These are phyloP conservation scores for Drosophila virilis DNA, from an alignment of 1,140 invertebrate species.

Conservation along the genomic window DNA sequence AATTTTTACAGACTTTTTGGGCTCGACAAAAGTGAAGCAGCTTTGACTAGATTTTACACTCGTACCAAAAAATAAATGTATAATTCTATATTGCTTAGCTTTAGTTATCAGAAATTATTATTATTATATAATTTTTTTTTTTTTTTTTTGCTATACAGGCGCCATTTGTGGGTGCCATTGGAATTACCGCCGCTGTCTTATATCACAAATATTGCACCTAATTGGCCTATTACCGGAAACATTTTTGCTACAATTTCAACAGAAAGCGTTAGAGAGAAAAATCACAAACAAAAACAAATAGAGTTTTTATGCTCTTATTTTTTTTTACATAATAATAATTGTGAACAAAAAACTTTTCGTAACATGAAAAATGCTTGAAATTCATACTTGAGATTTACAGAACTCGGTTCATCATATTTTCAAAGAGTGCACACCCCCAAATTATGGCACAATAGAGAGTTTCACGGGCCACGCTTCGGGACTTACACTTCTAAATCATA, in stretches of 20 bases:
- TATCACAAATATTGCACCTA: conserved; percentile 84
- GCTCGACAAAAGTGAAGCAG: conserved; percentile 28
- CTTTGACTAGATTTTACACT: conserved; percentile 79
- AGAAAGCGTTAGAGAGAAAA: conserved; percentile 27
- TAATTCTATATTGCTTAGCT: conserved; percentile 39
- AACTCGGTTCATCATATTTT: conserved; percentile 1
- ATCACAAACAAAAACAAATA: conserved; percentile 13
- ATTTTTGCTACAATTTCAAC: conserved; percentile 67
- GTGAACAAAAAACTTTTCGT: background rate
- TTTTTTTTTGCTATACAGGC: conserved; percentile 32
- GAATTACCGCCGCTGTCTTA: conserved; percentile 45
- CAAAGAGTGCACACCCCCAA: conserved; percentile 17
- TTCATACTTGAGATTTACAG: conserved; percentile 18
- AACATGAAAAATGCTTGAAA: background rate
- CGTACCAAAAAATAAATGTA: conserved; percentile 47
- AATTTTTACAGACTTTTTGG: conserved; percentile 46
- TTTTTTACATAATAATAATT: background rate
- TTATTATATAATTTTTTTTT: conserved; percentile 13
- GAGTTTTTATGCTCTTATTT: background rate
- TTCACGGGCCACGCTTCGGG: conserved; percentile 50
- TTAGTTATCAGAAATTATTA: conserved; percentile 9
- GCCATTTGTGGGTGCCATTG: conserved; percentile 3
- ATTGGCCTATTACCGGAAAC: conserved; percentile 75
- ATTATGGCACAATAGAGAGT: conserved; percentile 60
- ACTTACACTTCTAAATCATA: conserved; percentile 44